Evolutionary conservation across 2,888 invertebrate genomes (phyloP).

Genomic region (Agrotis segetum): DNA sequence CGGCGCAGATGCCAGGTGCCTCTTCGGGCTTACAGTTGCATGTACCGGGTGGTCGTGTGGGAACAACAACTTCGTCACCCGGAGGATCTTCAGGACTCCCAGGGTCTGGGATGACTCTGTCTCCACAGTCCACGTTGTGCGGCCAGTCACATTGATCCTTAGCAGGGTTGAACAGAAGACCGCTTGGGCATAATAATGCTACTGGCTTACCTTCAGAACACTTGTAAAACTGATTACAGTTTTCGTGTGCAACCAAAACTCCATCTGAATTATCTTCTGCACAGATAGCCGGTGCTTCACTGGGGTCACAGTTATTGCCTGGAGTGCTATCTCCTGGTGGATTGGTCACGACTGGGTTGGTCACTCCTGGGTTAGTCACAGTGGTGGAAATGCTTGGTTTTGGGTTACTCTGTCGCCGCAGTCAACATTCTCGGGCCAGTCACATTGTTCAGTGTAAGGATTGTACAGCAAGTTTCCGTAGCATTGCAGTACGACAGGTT

Average conservation of each 20-base stretch:
- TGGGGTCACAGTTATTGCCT: slow-evolving; percentile 5
- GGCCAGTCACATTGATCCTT: slow-evolving; percentile 72
- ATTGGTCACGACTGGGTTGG: not conserved
- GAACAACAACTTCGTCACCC: slow-evolving; percentile 16
- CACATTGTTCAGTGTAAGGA: no score
- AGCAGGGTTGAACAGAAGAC: slow-evolving; percentile 66
- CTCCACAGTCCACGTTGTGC: slow-evolving; percentile 66
- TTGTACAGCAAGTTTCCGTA: no score
- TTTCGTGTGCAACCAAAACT: no score
- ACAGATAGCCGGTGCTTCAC: no score
- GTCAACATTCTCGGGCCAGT: no score
- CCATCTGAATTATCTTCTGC: no score
- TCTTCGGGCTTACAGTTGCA: slow-evolving; percentile 59
- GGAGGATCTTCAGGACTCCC: slow-evolving; percentile 21
- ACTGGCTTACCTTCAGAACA: no score
- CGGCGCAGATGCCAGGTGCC: slow-evolving; percentile 69
- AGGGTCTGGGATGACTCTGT: slow-evolving; percentile 58
- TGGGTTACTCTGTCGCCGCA: no score
- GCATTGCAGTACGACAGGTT: slow-evolving; percentile 43
- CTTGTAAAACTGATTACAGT: no score
- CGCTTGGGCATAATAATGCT: slow-evolving; percentile 54
- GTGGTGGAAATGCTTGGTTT: no score
- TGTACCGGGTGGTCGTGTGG: slow-evolving; percentile 1
- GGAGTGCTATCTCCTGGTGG: slow-evolving; percentile 1
- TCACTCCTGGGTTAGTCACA: no score